Evolutionary conservation across 35 echinoderm and acorn worm genomes (phyloP).

Genomic region (Nesometra sesokonis): DNA sequence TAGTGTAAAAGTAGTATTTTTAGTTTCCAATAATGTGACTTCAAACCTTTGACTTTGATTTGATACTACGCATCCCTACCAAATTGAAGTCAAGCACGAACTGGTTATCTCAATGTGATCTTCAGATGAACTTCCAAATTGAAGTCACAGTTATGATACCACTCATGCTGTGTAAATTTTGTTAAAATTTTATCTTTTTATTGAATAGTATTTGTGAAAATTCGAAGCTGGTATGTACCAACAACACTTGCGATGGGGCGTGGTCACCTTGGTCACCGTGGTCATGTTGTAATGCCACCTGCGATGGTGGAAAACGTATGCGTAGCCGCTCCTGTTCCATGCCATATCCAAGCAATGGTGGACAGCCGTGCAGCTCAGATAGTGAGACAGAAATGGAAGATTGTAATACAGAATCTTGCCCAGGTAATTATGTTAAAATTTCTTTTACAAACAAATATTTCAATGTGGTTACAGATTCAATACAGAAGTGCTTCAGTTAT

Average conservation of each 20-base stretch:
- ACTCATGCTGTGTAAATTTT: too few relatives aligned
- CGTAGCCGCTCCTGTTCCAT: constrained; percentile 29
- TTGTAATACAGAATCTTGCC: constrained; percentile 27
- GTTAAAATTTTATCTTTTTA: background rate
- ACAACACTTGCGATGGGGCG: constrained; percentile 24
- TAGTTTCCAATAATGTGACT: too few relatives aligned
- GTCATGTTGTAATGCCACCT: constrained; percentile 34
- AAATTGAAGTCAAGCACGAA: too few relatives aligned
- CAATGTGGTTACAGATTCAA: too few relatives aligned
- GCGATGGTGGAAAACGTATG: constrained; percentile 16
- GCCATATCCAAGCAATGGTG: constrained; percentile 30
- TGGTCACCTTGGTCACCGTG: constrained; percentile 41
- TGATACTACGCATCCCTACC: too few relatives aligned
- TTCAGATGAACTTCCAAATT: too few relatives aligned
- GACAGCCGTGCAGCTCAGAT: constrained; percentile 14
- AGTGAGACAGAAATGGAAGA: constrained; percentile 22
- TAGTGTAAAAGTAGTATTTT: too few relatives aligned
- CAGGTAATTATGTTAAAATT: constrained; percentile 21
- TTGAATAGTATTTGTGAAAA: background rate
- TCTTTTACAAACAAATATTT: too few relatives aligned
- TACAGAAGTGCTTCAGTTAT: too few relatives aligned
- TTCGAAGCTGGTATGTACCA: background rate
- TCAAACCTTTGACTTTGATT: too few relatives aligned
- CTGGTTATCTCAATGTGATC: too few relatives aligned
- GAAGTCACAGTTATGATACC: too few relatives aligned